Evolutionary conservation across 2,888 invertebrate species (phyloP).

Genomic region (Drosophila subquinaria): DNA sequence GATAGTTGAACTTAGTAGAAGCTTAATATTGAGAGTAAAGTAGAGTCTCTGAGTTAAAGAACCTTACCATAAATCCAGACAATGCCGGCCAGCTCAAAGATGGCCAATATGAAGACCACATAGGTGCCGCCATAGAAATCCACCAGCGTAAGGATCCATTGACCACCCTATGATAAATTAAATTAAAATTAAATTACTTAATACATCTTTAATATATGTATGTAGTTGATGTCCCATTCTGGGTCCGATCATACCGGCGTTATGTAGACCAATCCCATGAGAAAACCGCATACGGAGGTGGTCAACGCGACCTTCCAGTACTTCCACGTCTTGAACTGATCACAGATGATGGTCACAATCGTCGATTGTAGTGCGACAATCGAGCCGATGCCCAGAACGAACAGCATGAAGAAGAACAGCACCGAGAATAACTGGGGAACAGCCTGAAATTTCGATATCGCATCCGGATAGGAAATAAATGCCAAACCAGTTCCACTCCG

Average conservation of each 20-base stretch:
- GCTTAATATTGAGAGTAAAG: background rate
- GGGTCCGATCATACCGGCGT: conserved; percentile 88
- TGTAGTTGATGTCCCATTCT: background rate
- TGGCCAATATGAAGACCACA: conserved; percentile 87
- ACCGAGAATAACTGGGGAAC: conserved; percentile 92
- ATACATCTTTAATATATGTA: background rate
- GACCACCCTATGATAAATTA: conserved; percentile 86
- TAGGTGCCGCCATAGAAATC: conserved; percentile 89
- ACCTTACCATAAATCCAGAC: conserved; percentile 88
- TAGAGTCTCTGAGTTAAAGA: background rate
- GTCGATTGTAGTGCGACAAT: conserved; percentile 90
- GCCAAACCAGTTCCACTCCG: conserved; percentile 92
- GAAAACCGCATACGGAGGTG: conserved; percentile 87
- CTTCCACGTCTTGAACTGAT: conserved; percentile 88
- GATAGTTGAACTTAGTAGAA: too few species aligned
- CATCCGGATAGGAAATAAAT: conserved; percentile 94
- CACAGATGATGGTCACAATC: conserved; percentile 89
- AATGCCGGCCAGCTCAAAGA: conserved; percentile 87
- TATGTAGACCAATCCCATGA: conserved; percentile 89
- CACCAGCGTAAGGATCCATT: conserved; percentile 87
- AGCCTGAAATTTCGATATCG: conserved; percentile 90
- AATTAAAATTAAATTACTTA: too few species aligned
- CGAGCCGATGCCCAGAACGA: conserved; percentile 91
- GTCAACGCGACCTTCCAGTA: conserved; percentile 88
- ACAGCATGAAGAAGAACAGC: conserved; percentile 93